Base-by-base conservation (phyloP, 1,140 invertebrate genomes). In the Drosophila carrolli region DNA sequence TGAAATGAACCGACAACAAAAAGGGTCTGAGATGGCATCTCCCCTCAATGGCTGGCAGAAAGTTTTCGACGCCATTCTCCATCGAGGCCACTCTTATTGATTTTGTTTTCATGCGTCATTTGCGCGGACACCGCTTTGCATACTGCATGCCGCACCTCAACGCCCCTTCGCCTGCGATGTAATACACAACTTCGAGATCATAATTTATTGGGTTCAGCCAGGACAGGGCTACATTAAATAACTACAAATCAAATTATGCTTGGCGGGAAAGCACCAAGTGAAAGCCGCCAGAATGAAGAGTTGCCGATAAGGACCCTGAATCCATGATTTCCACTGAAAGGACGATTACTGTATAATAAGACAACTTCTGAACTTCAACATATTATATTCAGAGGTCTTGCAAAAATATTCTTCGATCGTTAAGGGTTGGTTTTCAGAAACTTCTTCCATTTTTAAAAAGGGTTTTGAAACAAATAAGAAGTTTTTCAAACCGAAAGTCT, bases 31-130 rank as follows among this genome's bases (percentile, higher is more conserved):
- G 78, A 70, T 78, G 78, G 80, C 81, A 62, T 40, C 75, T 83
- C 51, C 56, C 38, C 29, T 8, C 56, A 16, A 43, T 63, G 23
- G 58, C 44, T 23, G 29, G 50, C 47, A 51, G 14, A 61, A 73
- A 61, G 46, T 72, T 61, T 48, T 40, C 54, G 51, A 48, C 27
- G 32, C 13, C 37, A 32, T 40, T 43, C 11, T 14, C 54, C 29
- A 65, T 53, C 40, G 60, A 47, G 58, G 50, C 14, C 35, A 23
- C 48, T 70, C 59, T 81, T 85, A 85, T 85, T 85, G 81, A 86
- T 85, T 85, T 86, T 84, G 65, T 38, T 66, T 86, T 85, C 78
- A 85, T 85, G 81, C 81, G 75, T 75, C 81, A 85, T 85, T 85
- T 85, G 57, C 66, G 51, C 78, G 58, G 62, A 23, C 75, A 57